phyloP scores from a whole-genome alignment of 2,797 vertebrate species.

The Pangasius krempfi region DNA sequence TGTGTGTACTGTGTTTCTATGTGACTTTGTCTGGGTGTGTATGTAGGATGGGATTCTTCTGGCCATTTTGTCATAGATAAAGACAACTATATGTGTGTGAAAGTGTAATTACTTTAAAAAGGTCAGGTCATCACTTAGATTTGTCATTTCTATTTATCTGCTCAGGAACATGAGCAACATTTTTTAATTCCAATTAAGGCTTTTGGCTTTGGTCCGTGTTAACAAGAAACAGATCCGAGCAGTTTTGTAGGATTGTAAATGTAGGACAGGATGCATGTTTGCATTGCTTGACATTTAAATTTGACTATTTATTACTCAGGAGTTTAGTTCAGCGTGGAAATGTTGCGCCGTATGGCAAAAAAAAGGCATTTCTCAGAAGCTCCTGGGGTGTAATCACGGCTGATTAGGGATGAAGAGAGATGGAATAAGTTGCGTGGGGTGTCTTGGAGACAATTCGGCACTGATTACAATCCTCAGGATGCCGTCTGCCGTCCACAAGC shows the following conservation, averaged over 20 bases:
- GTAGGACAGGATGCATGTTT: constrained; percentile 48
- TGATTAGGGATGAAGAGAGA: constrained; percentile 71
- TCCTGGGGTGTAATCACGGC: constrained; percentile 72
- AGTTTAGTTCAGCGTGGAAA: constrained; percentile 64
- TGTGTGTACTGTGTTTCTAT: neutral
- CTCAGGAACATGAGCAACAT: constrained; percentile 71
- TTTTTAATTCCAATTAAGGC: constrained; percentile 70
- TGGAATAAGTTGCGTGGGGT: constrained; percentile 52
- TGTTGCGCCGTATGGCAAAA: constrained; percentile 74
- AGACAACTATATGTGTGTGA: constrained; percentile 66
- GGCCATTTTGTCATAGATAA: constrained; percentile 55
- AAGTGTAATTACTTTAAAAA: constrained; percentile 81
- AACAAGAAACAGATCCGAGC: constrained; percentile 60
- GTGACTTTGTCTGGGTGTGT: too few relatives aligned
- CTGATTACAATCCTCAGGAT: constrained; percentile 66
- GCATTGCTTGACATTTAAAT: constrained; percentile 65
- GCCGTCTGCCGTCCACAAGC: constrained; percentile 25
- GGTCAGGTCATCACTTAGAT: constrained; percentile 75
- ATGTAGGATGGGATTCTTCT: neutral
- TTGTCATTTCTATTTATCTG: constrained; percentile 76
- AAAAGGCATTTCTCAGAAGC: constrained; percentile 76
- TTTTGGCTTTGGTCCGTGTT: constrained; percentile 63
- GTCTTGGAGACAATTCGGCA: constrained; percentile 37
- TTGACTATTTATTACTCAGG: constrained; percentile 47
- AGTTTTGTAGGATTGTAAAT: constrained; percentile 39